Base-by-base conservation (phyloP, 1,140 invertebrate genomes). In the Eubasilissa regina region DNA sequence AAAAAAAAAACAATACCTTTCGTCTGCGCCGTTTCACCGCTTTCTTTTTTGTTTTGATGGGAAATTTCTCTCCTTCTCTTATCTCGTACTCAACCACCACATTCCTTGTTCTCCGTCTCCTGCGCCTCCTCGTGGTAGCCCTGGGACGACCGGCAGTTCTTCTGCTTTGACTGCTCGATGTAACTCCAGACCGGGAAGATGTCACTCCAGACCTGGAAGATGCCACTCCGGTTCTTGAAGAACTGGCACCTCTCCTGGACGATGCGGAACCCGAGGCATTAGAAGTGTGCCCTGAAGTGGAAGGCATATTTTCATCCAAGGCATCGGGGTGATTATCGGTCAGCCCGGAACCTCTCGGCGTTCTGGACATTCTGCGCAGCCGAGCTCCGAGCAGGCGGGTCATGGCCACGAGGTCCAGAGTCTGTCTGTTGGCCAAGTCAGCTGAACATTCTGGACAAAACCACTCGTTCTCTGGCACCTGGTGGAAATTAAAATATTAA, bases 391-490 rank as follows among this genome's bases (percentile, higher is more conserved):
- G 68, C 47, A 13, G 45, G n/a, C 64, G 19, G 44, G 21, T 51
- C 45, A 35, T 55, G 58, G 13, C 64, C 56, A 66, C 43, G 13
- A 77, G 7, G 25, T 51, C 72, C 13, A 70, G 21, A n/a, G 15
- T 55, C 9, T 56, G 64, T n/a, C 56, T 66, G 19, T 55, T 15
- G 17, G 17, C 60, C 10, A 25, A n/a, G 25, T 43, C 48, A 9
- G 45, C 58, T 4, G 88, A 84, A 85, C 96, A 98, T 15, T 91
- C 90, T 17, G 95, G 94, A 87, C 97, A 99, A 84, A 93, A 96
- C 97, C 97, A 98, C 78, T 96, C 93, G 43, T 95, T 93, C 53
- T 80, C 70, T 6, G 88, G 88, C 25, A 89, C 83, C 88, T 89
- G 81, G 25, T 35, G 25, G 25, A 35, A 35, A 35, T 35, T 6